Evolutionary conservation across 2,888 invertebrate genomes (phyloP).

Genomic region (Nineta flava): DNA sequence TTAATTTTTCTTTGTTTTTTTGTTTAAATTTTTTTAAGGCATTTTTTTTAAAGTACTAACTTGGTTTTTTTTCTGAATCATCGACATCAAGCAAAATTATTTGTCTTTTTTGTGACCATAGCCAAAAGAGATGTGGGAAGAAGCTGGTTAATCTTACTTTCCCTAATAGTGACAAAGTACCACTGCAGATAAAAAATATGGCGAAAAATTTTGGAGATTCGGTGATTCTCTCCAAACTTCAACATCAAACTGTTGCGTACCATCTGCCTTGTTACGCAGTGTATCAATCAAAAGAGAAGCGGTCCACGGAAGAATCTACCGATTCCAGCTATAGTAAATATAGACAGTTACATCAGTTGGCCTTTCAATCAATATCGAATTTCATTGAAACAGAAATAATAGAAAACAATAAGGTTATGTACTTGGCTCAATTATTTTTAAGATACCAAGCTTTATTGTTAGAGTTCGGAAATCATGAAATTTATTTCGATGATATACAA

Average conservation of each 20-base stretch:
- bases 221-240: not conserved
- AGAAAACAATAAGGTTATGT: slow-evolving; percentile 13
- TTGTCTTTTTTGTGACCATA: not conserved
- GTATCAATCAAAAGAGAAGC: slow-evolving; percentile 6
- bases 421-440: slow-evolving; percentile 12
- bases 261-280: slow-evolving; percentile 20
- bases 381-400: slow-evolving; percentile 12
- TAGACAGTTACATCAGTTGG: slow-evolving; percentile 12
- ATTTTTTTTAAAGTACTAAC: too few species aligned
- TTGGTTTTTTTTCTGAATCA: too few species aligned
- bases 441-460: slow-evolving; percentile 1
- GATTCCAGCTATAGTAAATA: slow-evolving; percentile 8
- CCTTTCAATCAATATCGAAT: slow-evolving; percentile 11
- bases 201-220: not conserved
- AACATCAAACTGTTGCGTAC: slow-evolving; percentile 28
- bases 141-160: not conserved
- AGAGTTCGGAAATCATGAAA: not conserved
- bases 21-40: too few species aligned
- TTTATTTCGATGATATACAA: not conserved
- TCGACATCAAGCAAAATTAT: not conserved
- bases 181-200: not conserved
- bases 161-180: not conserved
- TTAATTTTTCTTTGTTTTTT: too few species aligned
- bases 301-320: not conserved
- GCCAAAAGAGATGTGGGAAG: not conserved